phyloP scores from a whole-genome alignment of 2,113 vertebrate species.

The Sylvia atricapilla region DNA sequence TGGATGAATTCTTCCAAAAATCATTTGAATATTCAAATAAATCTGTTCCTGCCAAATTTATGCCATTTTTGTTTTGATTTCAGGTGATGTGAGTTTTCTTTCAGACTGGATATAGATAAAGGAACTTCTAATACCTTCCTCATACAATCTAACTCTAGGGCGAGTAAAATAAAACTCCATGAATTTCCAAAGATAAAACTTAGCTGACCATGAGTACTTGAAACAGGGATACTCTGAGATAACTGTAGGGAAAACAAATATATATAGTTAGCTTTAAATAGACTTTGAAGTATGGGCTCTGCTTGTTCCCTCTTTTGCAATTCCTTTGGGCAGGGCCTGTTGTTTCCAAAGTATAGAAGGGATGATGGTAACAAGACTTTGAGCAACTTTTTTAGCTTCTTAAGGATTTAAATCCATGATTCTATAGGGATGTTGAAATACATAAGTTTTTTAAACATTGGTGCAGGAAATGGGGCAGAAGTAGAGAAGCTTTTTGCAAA shows the following conservation, averaged over 20 bases:
- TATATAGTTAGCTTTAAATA: not conserved
- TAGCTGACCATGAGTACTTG: not conserved
- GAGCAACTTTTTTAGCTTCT: not conserved
- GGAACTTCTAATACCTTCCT: not conserved
- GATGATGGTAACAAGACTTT: not conserved
- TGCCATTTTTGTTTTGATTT: not conserved
- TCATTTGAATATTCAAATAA: slow-evolving; percentile 17
- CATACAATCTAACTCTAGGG: not conserved
- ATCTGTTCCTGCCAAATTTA: not conserved
- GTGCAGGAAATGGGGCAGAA: not conserved
- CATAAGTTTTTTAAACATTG: not conserved
- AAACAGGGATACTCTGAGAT: not conserved
- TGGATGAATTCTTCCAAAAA: not conserved
- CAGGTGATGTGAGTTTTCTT: not conserved
- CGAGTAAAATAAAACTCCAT: not conserved
- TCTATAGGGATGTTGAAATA: not conserved
- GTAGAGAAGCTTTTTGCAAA: not conserved
- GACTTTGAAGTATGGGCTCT: not conserved
- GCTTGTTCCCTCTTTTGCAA: not conserved
- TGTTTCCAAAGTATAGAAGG: not conserved
- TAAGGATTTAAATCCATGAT: not conserved
- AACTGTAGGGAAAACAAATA: not conserved
- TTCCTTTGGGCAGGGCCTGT: not conserved
- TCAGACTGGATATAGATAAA: not conserved
- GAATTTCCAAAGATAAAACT: not conserved